A percentile compares a stretch with the other conserved stretches of the same genome.
Evolutionary conservation across 1,140 invertebrate species (phyloP).

Genomic region (Sitobion miscanthi): DNA sequence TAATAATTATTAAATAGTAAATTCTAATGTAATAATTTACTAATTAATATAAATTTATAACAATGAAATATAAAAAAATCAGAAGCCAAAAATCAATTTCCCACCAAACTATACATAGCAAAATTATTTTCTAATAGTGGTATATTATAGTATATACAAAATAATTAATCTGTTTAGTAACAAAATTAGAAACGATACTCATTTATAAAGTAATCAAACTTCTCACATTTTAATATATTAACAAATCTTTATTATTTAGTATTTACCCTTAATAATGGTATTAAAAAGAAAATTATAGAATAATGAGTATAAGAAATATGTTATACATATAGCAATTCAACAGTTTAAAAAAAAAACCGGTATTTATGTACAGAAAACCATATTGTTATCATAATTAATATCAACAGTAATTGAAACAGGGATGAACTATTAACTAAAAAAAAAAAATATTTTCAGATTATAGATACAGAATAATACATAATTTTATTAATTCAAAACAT

Average conservation of each 20-base stretch:
- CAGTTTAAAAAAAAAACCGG: background rate
- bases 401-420: background rate
- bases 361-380: background rate
- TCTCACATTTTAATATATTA: background rate
- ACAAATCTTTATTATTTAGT: too few relatives aligned
- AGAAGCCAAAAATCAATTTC: background rate
- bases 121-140: background rate
- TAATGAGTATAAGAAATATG: background rate
- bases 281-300: background rate
- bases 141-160: background rate
- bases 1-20: background rate
- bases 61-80: background rate
- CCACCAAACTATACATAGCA: background rate
- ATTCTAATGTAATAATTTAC: background rate
- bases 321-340: background rate
- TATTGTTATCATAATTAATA: background rate
- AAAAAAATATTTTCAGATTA: background rate
- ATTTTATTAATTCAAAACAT: slow-evolving; percentile 33
- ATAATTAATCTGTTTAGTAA: background rate
- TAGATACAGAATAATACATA: background rate
- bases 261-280: too few relatives aligned
- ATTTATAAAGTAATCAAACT: background rate
- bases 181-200: background rate
- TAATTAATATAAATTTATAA: background rate
- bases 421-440: background rate